Evolutionary conservation across 2,888 invertebrate genomes (phyloP).

Genomic region (Chrysolina haemoptera): DNA sequence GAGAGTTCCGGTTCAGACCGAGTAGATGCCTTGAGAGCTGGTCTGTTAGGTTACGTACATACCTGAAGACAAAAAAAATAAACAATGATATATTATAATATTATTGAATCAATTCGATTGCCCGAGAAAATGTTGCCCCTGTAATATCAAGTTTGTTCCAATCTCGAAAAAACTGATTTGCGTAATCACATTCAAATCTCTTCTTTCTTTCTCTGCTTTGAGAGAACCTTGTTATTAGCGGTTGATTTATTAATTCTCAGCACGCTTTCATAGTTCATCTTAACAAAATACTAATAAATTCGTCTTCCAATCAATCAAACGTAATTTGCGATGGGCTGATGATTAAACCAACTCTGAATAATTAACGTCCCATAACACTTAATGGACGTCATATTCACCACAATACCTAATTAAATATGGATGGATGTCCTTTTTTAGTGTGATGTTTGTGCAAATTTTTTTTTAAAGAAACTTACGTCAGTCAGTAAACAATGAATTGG

Average conservation of each 20-base stretch:
- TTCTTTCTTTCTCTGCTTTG: neutral
- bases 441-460: constrained; percentile 4
- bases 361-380: constrained; percentile 11
- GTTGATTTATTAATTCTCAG: constrained; percentile 3
- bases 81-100: no score
- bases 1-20: no score
- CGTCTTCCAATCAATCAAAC: constrained; percentile 1
- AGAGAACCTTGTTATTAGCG: neutral
- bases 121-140: no score
- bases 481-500: constrained; percentile 6
- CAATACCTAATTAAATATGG: constrained; percentile 20
- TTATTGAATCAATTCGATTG: no score
- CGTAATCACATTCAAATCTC: neutral
- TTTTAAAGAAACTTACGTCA: constrained; percentile 12
- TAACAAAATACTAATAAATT: constrained; percentile 5
- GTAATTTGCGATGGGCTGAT: neutral
- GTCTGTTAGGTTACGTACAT: no score
- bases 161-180: neutral
- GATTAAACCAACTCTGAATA: constrained; percentile 5
- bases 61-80: no score
- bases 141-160: neutral
- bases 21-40: no score
- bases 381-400: constrained; percentile 15
- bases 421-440: constrained; percentile 17
- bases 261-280: neutral